Conservation (phyloP, 2,888 invertebrate species). For the Epiblema foenella region DNA sequence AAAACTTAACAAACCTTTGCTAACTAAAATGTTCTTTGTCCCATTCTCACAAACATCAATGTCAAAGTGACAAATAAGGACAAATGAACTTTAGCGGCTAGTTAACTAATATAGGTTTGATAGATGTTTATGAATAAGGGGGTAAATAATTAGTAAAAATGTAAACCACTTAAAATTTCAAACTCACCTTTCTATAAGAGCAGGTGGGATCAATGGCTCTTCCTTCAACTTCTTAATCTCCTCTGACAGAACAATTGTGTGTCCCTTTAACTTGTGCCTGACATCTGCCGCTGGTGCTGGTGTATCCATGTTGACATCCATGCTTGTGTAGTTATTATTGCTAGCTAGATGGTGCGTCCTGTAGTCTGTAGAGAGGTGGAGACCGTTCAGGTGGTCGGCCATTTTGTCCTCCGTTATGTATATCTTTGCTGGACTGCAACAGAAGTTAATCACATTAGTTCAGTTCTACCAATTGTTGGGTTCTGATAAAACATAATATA, state of each 20-base stretch:
- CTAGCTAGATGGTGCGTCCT: slow-evolving; percentile 63
- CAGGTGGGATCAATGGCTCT: slow-evolving; percentile 88
- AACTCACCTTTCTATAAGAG: slow-evolving; percentile 84
- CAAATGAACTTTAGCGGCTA: no score
- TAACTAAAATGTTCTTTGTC: no score
- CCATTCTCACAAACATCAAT: no score
- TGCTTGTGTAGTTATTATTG: slow-evolving; percentile 66
- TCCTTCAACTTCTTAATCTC: slow-evolving; percentile 87
- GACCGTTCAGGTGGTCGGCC: slow-evolving; percentile 90
- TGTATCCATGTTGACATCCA: slow-evolving; percentile 71
- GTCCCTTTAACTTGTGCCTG: slow-evolving; percentile 75
- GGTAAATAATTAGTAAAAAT: no score
- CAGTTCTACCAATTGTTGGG: no score
- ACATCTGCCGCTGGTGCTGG: slow-evolving; percentile 45
- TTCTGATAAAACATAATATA: no score
- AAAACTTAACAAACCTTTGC: no score
- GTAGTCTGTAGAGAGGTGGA: slow-evolving; percentile 88
- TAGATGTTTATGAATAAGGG: no score
- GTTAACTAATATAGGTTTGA: no score
- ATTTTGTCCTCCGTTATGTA: slow-evolving; percentile 93
- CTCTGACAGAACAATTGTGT: slow-evolving; percentile 87
- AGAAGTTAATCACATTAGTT: not conserved
- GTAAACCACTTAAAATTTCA: not conserved
- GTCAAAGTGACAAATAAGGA: no score
- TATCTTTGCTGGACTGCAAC: slow-evolving; percentile 87